phyloP scores from a whole-genome alignment of 2,113 vertebrate species.

The Pogona vitticeps region DNA sequence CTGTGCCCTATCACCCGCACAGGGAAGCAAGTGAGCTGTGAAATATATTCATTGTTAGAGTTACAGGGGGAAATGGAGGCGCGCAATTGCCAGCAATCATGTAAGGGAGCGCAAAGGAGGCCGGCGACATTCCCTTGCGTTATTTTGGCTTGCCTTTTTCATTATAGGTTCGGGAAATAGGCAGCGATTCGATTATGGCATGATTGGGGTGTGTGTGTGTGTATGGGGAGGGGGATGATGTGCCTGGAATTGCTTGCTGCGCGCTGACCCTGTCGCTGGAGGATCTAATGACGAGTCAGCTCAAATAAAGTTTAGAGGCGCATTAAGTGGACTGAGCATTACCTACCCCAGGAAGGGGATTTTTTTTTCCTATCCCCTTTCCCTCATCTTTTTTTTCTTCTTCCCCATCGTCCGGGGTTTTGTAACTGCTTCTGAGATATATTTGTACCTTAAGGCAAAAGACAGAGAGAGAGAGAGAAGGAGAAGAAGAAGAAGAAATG shows the following conservation, averaged over 20 bases:
- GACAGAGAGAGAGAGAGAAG: background rate
- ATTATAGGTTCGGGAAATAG: slow-evolving; percentile 89
- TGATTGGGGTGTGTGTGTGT: slow-evolving; percentile 88
- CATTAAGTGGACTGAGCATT: slow-evolving; percentile 81
- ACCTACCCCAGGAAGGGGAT: slow-evolving; percentile 75
- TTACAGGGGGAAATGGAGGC: slow-evolving; percentile 83
- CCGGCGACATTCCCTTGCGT: slow-evolving; percentile 87
- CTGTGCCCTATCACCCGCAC: slow-evolving; percentile 86
- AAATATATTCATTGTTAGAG: slow-evolving; percentile 95
- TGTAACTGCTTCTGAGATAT: slow-evolving; percentile 78
- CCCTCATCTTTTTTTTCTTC: too few species aligned
- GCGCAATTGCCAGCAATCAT: slow-evolving; percentile 89
- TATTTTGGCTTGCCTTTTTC: slow-evolving; percentile 89
- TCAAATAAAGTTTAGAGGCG: slow-evolving; percentile 91
- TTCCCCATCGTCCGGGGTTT: slow-evolving; percentile 75
- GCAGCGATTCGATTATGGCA: slow-evolving; percentile 88
- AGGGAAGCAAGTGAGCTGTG: slow-evolving; percentile 89
- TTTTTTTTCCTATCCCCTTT: slow-evolving; percentile 33
- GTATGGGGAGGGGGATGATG: slow-evolving; percentile 11
- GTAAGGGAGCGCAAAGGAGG: slow-evolving; percentile 85
- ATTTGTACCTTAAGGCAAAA: slow-evolving; percentile 79
- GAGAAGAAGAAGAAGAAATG: slow-evolving; percentile 54
- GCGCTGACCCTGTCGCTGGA: slow-evolving; percentile 84
- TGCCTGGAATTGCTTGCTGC: slow-evolving; percentile 79
- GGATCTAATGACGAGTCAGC: slow-evolving; percentile 89